phyloP scores from a whole-genome alignment of 1,140 invertebrate genomes.

The Rhynchophorus ferrugineus region DNA sequence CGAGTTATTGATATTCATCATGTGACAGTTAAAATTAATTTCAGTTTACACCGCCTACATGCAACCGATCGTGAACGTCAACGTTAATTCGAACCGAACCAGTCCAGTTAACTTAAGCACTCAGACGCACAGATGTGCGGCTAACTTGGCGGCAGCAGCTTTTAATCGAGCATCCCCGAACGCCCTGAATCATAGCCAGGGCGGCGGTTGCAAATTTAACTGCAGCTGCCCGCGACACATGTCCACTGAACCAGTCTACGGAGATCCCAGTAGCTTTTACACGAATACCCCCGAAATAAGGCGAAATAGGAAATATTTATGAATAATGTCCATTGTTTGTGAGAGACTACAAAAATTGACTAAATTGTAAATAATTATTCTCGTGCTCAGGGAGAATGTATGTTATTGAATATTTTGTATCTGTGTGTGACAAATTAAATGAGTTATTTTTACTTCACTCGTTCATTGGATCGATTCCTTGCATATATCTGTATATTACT shows the following conservation, averaged over 20 bases:
- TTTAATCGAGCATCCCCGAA: constrained; percentile 11
- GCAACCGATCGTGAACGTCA: constrained; percentile 36
- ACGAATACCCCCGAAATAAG: constrained; percentile 29
- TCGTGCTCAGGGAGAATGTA: neutral
- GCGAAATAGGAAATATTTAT: constrained; percentile 30
- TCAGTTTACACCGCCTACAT: constrained; percentile 34
- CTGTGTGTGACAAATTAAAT: no score
- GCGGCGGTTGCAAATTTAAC: constrained; percentile 17
- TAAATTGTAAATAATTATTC: neutral
- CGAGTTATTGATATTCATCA: neutral
- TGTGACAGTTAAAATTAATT: constrained; percentile 16
- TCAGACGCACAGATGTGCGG: neutral
- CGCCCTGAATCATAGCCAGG: constrained; percentile 1
- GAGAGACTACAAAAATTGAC: no score
- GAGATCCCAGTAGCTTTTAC: constrained; percentile 32
- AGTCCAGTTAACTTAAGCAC: neutral
- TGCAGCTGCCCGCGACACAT: constrained; percentile 22
- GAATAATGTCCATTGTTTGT: constrained; percentile 5
- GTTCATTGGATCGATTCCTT: no score
- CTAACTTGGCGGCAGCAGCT: constrained; percentile 1
- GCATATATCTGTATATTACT: no score
- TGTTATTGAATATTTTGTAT: no score
- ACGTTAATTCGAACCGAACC: constrained; percentile 22
- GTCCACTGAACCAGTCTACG: constrained; percentile 31
- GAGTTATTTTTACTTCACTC: no score